Base-by-base conservation (phyloP, 1,140 invertebrate species). In the Drosophila kikkawai region DNA sequence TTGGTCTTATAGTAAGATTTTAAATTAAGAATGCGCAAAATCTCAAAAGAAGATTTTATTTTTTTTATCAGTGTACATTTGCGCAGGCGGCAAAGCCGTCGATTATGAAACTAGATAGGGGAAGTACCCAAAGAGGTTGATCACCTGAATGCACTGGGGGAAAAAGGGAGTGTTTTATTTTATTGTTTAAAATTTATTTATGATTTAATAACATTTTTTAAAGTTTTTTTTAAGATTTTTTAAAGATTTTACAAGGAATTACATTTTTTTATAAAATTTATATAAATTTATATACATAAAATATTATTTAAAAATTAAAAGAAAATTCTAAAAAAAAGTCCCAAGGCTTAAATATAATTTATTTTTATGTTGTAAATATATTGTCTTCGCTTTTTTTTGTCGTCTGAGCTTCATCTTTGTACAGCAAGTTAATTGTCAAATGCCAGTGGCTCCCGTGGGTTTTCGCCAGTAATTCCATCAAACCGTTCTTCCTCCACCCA, bases 351-450 rank as follows among this genome's bases (percentile, higher is more conserved):
- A 29, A 36, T 4, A 36, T 66, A 12, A 47, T 47, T 37, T 47
- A 47, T 67, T 63, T 64, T 8, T 1, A 2, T 22, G 8, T 19
- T n/a, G 1, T 1, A 34, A n/a, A 13, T 44, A 26, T 15, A 11
- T 19, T 12, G 15, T 32, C 1, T 9, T 56, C 1, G 32, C 51
- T 45, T 37, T 57, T 68, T 61, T 57, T 68, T 61, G 75, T 76
- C 56, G 75, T 73, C 63, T 75, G 57, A 13, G 32, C 42, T 13
- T 7, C 29, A 60, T 17, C 4, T 4, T 55, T 39, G 13, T 36
- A 71, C 67, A 48, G 37, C 26, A 45, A 36, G 22, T 57, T 79
- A 70, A 79, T 79, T 79, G 58, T 70, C 75, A 64, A 79, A 78
- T 37, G 51, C 19, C 51, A 45, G 67, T 26, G 37, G 60, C 47